Conservation (phyloP, 1,140 invertebrate species). For the Lepidotrigona ventralis region DNA sequence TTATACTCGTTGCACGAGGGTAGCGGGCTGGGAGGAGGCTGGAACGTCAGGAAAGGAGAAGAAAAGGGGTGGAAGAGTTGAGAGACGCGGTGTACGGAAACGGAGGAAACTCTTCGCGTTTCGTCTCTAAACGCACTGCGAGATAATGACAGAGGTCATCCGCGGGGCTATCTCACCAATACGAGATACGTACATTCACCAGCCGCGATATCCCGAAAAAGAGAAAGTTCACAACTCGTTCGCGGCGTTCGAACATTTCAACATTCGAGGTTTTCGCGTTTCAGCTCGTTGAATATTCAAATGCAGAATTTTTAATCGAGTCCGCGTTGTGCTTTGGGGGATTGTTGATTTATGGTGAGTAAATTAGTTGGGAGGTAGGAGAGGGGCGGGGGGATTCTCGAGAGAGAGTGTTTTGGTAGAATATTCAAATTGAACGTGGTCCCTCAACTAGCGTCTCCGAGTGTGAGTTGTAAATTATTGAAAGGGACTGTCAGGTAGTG, state of each 20-base stretch:
- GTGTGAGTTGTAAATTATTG: too few relatives aligned
- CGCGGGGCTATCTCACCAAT: constrained; percentile 49
- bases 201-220: too few relatives aligned
- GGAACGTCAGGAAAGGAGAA: background rate
- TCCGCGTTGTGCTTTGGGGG: background rate
- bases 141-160: constrained; percentile 63
- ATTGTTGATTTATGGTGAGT: background rate
- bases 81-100: background rate
- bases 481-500: too few relatives aligned
- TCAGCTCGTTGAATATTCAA: background rate
- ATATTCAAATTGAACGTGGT: background rate
- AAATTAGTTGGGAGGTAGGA: background rate
- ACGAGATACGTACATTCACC: background rate
- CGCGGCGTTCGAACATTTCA: too few relatives aligned
- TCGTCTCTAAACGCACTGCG: constrained; percentile 36
- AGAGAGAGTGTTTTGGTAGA: background rate
- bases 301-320: background rate
- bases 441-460: too few relatives aligned
- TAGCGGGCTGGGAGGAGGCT: background rate
- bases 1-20: constrained; percentile 5
- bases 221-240: background rate
- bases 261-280: too few relatives aligned
- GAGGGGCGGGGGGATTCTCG: background rate
- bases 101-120: background rate
- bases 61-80: background rate